These are phyloP conservation scores for Nephrotoma appendiculata DNA, from an alignment of 2,888 invertebrate species.

Conservation along the genomic window DNA sequence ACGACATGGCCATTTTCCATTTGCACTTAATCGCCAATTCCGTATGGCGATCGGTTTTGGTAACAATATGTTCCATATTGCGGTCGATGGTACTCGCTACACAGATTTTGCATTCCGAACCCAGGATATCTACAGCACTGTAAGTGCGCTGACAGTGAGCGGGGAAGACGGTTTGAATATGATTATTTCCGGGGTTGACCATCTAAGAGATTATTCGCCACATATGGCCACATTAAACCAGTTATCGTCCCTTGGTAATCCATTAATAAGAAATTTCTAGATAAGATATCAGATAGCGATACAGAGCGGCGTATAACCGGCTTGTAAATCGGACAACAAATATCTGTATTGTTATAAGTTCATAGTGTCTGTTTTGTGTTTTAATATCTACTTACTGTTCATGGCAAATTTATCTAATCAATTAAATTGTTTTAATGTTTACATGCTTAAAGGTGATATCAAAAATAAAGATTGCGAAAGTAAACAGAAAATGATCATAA, in stretches of 20 bases:
- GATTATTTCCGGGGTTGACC: slow-evolving; percentile 29
- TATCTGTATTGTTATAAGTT: too few species aligned
- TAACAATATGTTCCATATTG: slow-evolving; percentile 27
- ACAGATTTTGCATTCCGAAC: slow-evolving; percentile 25
- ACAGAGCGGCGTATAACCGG: too few species aligned
- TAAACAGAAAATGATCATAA: too few species aligned
- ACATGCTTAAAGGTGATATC: too few species aligned
- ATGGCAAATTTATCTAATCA: too few species aligned
- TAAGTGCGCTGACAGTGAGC: slow-evolving; percentile 15
- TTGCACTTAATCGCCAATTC: slow-evolving; percentile 29
- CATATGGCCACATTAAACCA: neutral
- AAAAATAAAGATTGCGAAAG: too few species aligned
- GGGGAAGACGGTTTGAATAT: slow-evolving; percentile 23
- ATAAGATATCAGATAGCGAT: neutral
- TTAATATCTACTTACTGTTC: too few species aligned
- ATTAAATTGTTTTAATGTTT: too few species aligned
- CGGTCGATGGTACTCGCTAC: slow-evolving; percentile 27
- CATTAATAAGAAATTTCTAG: neutral
- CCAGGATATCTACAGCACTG: slow-evolving; percentile 25
- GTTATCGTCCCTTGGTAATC: neutral
- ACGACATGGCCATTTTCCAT: slow-evolving; percentile 30
- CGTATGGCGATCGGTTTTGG: slow-evolving; percentile 29
- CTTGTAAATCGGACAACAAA: too few species aligned
- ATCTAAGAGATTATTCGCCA: slow-evolving; percentile 17
- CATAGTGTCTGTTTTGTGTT: too few species aligned